phyloP scores from a whole-genome alignment of 2,888 invertebrate species.

The Caenorhabditis auriculariae region DNA sequence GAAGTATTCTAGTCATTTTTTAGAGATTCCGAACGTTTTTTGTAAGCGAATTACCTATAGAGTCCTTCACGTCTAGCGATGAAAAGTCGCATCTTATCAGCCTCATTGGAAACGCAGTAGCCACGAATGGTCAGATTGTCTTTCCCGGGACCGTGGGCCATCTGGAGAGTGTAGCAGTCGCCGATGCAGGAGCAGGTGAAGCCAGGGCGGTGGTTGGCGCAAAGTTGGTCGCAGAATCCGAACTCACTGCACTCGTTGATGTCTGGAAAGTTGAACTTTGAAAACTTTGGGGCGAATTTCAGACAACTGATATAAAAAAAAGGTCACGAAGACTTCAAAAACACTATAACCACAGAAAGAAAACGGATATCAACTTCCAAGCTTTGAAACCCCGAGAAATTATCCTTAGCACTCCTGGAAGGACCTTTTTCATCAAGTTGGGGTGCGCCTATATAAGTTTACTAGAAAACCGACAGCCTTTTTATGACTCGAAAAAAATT shows the following conservation, averaged over 20 bases:
- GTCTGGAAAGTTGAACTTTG: constrained; percentile 72
- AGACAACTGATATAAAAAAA: no score
- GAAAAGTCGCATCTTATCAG: constrained; percentile 60
- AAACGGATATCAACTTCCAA: no score
- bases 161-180: constrained; percentile 52
- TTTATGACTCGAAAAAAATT: no score
- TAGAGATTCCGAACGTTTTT: background rate
- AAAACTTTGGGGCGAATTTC: no score
- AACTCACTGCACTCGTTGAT: constrained; percentile 75
- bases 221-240: constrained; percentile 83
- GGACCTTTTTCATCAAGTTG: no score
- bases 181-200: constrained; percentile 68
- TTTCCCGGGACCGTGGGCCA: constrained; percentile 43
- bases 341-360: no score
- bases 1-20: background rate
- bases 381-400: no score
- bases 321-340: no score
- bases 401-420: no score
- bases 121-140: constrained; percentile 56
- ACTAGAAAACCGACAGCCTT: no score
- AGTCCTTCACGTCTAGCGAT: constrained; percentile 61
- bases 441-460: no score
- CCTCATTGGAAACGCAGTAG: constrained; percentile 59
- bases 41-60: constrained; percentile 25
- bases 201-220: constrained; percentile 81